A percentile compares a stretch with the other conserved stretches of the same genome.
Conservation (phyloP, 1,140 invertebrate species). For the Pteromalus puparum region DNA sequence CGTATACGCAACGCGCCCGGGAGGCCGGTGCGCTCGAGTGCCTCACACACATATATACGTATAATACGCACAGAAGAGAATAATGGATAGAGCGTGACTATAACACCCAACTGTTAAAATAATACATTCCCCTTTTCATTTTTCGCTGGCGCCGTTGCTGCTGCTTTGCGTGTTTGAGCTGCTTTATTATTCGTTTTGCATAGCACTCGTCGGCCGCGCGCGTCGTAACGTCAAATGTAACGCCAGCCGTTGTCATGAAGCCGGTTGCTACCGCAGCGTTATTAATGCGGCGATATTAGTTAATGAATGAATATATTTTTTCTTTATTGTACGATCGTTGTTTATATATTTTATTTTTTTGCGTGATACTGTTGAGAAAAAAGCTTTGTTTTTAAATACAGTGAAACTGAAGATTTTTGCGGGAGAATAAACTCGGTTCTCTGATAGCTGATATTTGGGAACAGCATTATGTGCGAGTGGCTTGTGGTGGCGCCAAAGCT, state of each 20-base stretch:
- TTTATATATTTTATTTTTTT: too few species aligned
- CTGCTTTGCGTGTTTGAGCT: background rate
- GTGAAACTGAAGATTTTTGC: too few species aligned
- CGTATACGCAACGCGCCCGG: background rate
- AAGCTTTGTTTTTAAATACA: too few species aligned
- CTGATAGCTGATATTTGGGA: too few species aligned
- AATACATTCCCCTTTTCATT: constrained; percentile 1
- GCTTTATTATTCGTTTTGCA: constrained; percentile 1
- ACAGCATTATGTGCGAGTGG: too few species aligned
- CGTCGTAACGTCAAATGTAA: background rate
- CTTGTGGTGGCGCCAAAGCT: too few species aligned
- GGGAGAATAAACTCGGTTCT: too few species aligned
- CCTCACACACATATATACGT: background rate
- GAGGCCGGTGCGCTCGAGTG: too few species aligned
- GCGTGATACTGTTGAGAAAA: too few species aligned
- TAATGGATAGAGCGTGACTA: background rate
- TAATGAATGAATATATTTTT: background rate
- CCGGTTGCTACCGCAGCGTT: background rate
- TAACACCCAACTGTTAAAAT: constrained; percentile 4
- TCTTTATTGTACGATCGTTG: background rate
- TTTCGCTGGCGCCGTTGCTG: background rate
- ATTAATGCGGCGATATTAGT: background rate
- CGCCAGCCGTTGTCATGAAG: background rate
- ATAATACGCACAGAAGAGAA: background rate
- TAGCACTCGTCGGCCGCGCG: background rate